phyloP scores from a whole-genome alignment of 2,888 invertebrate genomes.

The Argyresthia albistria region DNA sequence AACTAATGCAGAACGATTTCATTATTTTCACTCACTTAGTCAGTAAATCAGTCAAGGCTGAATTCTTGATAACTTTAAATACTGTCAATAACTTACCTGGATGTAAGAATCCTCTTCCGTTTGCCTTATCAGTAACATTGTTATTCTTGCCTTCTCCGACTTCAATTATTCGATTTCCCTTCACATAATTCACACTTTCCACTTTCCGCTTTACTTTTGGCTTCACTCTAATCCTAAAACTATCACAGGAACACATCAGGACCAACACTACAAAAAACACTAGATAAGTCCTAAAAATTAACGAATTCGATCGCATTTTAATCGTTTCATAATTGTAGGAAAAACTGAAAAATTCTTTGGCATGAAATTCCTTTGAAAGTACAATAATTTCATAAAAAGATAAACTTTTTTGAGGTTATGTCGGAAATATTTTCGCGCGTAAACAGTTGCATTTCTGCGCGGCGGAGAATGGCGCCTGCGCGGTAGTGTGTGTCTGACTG shows the following conservation, averaged over 20 bases:
- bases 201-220: slow-evolving; percentile 26
- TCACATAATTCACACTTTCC: slow-evolving; percentile 12
- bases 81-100: slow-evolving; percentile 18
- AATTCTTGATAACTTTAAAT: too few relatives aligned
- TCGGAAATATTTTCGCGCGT: slow-evolving; percentile 11
- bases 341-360: slow-evolving; percentile 11
- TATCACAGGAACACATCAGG: slow-evolving; percentile 23
- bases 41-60: too few relatives aligned
- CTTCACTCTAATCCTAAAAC: slow-evolving; percentile 15
- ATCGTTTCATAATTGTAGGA: slow-evolving; percentile 11
- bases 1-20: too few relatives aligned
- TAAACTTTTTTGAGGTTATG: slow-evolving; percentile 14
- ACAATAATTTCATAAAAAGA: background rate
- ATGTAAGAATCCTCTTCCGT: slow-evolving; percentile 35
- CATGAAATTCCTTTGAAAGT: slow-evolving; percentile 1
- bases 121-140: slow-evolving; percentile 17
- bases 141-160: background rate
- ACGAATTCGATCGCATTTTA: slow-evolving; percentile 40
- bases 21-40: too few relatives aligned
- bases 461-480: slow-evolving; percentile 31
- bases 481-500: slow-evolving; percentile 29
- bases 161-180: background rate
- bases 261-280: slow-evolving; percentile 30
- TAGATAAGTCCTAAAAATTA: slow-evolving; percentile 18
- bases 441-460: background rate